phyloP scores from a whole-genome alignment of 1,140 invertebrate genomes.

The Gonioctena quinquepunctata region DNA sequence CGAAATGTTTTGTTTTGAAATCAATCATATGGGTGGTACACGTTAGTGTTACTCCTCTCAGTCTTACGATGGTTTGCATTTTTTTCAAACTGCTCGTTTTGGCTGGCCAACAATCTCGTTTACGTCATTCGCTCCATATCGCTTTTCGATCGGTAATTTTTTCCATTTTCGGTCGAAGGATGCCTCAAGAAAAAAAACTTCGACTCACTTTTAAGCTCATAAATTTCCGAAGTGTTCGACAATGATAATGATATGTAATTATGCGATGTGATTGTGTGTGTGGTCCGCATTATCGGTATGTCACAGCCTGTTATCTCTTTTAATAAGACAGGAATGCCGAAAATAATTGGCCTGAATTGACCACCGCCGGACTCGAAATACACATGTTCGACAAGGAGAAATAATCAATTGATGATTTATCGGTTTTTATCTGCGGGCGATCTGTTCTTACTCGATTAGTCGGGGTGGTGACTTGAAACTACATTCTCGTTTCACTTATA shows the following conservation, averaged over 20 bases:
- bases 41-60: no score
- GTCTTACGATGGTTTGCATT: no score
- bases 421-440: neutral
- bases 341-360: slow-evolving; percentile 4
- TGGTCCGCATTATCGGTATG: slow-evolving; percentile 10
- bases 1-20: no score
- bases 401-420: neutral
- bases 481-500: no score
- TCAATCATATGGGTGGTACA: no score
- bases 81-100: no score
- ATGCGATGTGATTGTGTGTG: neutral
- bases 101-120: neutral
- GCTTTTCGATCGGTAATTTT: neutral
- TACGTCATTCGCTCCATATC: neutral
- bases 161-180: neutral
- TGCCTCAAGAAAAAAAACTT: neutral
- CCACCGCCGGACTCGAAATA: neutral
- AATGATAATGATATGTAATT: slow-evolving; percentile 2
- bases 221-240: neutral
- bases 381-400: neutral
- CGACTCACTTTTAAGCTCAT: neutral
- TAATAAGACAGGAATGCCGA: neutral
- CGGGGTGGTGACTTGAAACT: neutral
- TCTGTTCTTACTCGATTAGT: neutral
- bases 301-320: neutral